A percentile compares a stretch with the other conserved stretches of the same genome.
phyloP scores from a whole-genome alignment of 2,113 vertebrate species.

The Perca flavescens region DNA sequence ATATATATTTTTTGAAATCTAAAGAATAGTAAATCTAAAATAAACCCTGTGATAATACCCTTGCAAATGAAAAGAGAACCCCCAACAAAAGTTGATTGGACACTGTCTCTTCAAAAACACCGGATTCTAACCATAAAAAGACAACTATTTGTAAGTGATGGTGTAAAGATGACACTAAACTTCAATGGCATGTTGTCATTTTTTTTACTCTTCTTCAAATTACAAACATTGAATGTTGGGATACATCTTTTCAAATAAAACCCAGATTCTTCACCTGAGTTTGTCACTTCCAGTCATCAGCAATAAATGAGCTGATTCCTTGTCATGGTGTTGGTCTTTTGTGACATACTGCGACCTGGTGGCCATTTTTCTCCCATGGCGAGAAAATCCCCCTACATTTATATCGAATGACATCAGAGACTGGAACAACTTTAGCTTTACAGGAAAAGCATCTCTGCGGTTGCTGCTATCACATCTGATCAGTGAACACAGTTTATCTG shows the following conservation, averaged over 20 bases:
- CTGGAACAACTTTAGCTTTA: neutral
- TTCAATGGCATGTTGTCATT: neutral
- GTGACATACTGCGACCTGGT: conserved; percentile 48
- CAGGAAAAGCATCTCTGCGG: neutral
- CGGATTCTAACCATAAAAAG: no score
- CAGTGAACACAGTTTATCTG: neutral
- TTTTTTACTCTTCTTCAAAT: no score
- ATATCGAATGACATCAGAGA: neutral
- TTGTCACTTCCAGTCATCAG: neutral
- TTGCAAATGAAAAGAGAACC: neutral
- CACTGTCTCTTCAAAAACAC: neutral
- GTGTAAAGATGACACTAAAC: no score
- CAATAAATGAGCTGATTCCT: no score
- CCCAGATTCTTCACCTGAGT: neutral
- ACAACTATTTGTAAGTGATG: no score
- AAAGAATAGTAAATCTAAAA: neutral
- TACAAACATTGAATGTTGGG: neutral
- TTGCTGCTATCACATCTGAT: neutral
- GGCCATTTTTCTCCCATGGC: neutral
- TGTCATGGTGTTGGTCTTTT: neutral
- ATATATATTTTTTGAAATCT: neutral
- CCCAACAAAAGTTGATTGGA: neutral
- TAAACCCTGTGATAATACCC: neutral
- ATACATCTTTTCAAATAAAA: neutral
- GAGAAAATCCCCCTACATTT: neutral